Evolutionary conservation across 2,113 vertebrate genomes (phyloP).

Genomic region (Sterrhoptilus dennistouni): DNA sequence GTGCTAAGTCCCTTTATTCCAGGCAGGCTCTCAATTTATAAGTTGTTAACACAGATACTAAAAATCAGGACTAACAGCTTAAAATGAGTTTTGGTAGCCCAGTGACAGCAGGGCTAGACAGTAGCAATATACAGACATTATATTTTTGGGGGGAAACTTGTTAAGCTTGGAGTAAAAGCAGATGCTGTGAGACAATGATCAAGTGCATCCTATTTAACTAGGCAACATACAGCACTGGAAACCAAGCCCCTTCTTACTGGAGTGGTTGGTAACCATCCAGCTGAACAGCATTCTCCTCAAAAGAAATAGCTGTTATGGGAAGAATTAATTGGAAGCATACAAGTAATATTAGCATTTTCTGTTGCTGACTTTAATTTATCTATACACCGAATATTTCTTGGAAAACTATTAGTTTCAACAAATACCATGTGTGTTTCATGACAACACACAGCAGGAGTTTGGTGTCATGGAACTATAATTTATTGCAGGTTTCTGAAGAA

Average conservation of each 20-base stretch:
- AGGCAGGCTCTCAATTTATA: background rate
- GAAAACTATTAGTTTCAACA: background rate
- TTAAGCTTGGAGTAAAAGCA: background rate
- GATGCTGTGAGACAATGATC: background rate
- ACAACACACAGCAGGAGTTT: background rate
- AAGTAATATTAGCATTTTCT: background rate
- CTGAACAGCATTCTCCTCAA: background rate
- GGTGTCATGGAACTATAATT: background rate
- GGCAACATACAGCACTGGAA: background rate
- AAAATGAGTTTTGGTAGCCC: background rate
- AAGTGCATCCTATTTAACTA: background rate
- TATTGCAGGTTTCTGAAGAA: background rate
- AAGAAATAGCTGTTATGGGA: background rate
- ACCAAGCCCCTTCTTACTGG: background rate
- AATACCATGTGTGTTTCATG: background rate
- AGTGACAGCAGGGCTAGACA: background rate
- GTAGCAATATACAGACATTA: background rate
- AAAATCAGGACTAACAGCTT: background rate
- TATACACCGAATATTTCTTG: background rate
- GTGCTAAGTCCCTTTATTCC: background rate
- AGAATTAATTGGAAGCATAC: background rate
- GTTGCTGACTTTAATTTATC: background rate
- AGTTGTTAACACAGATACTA: background rate
- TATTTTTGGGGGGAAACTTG: background rate
- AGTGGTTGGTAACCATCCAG: background rate